Percentiles rank a stretch among this genome's conserved stretches.
Conservation (phyloP, 1,140 invertebrate genomes). For the Dreissena rostriformis region DNA sequence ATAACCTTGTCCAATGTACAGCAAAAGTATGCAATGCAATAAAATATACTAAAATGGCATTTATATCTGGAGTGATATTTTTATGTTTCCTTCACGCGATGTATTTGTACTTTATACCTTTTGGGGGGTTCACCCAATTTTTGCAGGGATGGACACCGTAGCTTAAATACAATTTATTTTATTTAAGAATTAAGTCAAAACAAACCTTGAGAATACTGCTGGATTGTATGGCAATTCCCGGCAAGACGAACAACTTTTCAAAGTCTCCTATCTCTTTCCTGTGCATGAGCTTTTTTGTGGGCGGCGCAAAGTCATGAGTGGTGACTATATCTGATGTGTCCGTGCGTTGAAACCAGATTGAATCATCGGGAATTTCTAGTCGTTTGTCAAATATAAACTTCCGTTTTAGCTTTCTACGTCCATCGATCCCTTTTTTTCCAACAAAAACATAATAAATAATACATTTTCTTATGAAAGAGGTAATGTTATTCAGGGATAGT, state of each 20-base stretch:
- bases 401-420: slow-evolving; percentile 86
- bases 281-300: slow-evolving; percentile 98
- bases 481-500: too few species aligned
- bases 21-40: too few species aligned
- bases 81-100: too few species aligned
- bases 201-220: slow-evolving; percentile 89
- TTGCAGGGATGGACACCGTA: too few species aligned
- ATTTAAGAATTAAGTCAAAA: too few species aligned
- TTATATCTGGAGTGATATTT: too few species aligned
- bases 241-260: slow-evolving; percentile 98
- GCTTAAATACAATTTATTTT: too few species aligned
- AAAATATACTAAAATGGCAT: too few species aligned
- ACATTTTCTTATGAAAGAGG: too few species aligned
- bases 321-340: slow-evolving; percentile 99
- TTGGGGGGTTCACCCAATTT: too few species aligned
- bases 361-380: slow-evolving; percentile 99
- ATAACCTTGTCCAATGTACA: too few species aligned
- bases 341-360: slow-evolving; percentile 99
- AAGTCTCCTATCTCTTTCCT: slow-evolving; percentile 96
- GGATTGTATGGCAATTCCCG: slow-evolving; percentile 92
- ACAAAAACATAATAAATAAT: background rate
- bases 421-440: slow-evolving; percentile 43
- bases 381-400: slow-evolving; percentile 99
- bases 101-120: too few species aligned
- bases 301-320: slow-evolving; percentile 98